Evolutionary conservation across 2,888 invertebrate genomes (phyloP), one percentile per base, ranked within the genome.

Genomic region (Tanypteryx hageni): DNA sequence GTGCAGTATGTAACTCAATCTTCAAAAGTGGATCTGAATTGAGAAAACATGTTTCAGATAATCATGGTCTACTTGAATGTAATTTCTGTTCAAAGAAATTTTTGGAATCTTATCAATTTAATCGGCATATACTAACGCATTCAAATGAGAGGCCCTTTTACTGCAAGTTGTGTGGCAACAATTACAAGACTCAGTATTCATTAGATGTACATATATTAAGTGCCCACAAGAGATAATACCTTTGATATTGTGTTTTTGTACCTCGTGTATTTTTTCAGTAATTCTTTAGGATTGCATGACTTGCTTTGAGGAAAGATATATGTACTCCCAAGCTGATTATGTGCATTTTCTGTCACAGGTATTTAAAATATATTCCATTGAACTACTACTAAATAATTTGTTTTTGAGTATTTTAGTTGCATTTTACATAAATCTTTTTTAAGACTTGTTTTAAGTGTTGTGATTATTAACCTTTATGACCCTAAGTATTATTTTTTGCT

Each of bases 31-130:
- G 44, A 18, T 10, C 13, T 61, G 64, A 89, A 7, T 68, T 64
- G n/a, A 64, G 64, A n/a, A 89, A n/a, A 9, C 89, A 89, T 68
- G 56, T 68, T 18, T 31, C 44, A 64, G 18, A 44, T 0, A 16
- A 18, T 31, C 89, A 89, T 64, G 89, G 89, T 1, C 44, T 61
- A n/a, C 31, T 89, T 10, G 64, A 89, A 13, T 89, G 89, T 31
- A 13, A 27, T 13, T 44, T n/a, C n/a, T 89, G 89, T 56, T 64
- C 44, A 0, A 89, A 68, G 64, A 64, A n/a, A 56, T 89, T 89
- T 13, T 27, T 89, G 89, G 89, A 89, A 18, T 11, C 10, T 18
- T 89, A 89, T 56, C 18, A n/a, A 9, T 61, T 89, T 0, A 89
- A 68, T n/a, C 61, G 89, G 5, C 89, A 89, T 89, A 64, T 64